Evolutionary conservation across 2,113 vertebrate species (phyloP).

Genomic region (Uria lomvia): DNA sequence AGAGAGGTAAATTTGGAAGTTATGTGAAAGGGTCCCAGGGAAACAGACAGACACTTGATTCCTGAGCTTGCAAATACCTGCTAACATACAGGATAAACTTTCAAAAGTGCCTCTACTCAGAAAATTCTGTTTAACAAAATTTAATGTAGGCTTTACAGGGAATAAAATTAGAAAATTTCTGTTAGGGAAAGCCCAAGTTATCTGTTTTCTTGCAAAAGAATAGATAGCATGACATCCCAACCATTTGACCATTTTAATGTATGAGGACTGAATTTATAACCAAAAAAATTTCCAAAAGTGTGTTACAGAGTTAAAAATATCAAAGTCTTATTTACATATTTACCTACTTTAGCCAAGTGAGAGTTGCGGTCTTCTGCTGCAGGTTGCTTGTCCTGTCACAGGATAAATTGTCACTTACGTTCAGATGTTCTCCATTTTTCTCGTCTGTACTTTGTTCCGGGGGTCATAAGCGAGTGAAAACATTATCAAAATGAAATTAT

Average conservation of each 20-base stretch:
- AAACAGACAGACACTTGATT: neutral
- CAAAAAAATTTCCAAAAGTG: neutral
- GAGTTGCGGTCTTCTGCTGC: neutral
- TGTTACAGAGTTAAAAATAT: neutral
- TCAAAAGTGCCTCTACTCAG: neutral
- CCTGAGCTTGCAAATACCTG: neutral
- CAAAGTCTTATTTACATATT: neutral
- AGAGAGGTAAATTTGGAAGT: neutral
- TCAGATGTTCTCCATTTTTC: neutral
- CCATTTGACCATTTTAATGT: neutral
- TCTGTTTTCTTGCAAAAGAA: neutral
- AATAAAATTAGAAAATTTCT: neutral
- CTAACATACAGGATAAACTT: neutral
- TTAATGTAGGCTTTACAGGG: neutral
- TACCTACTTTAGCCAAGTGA: neutral
- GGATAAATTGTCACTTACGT: neutral
- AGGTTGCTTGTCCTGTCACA: neutral
- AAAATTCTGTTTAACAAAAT: neutral
- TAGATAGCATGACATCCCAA: neutral
- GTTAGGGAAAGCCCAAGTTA: neutral
- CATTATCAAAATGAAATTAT: neutral
- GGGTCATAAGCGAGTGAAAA: neutral
- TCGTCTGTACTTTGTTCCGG: neutral
- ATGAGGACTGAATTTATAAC: neutral
- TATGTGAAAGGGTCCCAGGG: neutral